Percentiles rank a stretch among this genome's conserved stretches.
Evolutionary conservation across 1,140 invertebrate species (phyloP).

Genomic region (Pomacea maculata): DNA sequence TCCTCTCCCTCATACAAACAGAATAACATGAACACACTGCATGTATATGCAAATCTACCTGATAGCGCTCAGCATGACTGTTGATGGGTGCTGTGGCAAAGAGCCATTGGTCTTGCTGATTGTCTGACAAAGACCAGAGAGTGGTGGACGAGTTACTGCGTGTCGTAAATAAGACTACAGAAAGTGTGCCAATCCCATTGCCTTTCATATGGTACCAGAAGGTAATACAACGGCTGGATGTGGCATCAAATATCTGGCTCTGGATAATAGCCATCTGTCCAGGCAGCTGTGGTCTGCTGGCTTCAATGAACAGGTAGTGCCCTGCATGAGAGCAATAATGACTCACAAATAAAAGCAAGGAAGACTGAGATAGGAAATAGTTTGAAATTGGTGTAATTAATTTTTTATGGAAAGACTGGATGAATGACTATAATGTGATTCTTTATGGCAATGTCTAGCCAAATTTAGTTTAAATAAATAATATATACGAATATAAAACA

Average conservation of each 20-base stretch:
- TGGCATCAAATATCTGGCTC: constrained; percentile 46
- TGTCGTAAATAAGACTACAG: constrained; percentile 77
- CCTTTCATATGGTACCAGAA: constrained; percentile 84
- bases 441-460: no score
- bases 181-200: constrained; percentile 19
- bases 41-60: constrained; percentile 15
- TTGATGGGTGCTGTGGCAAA: constrained; percentile 40
- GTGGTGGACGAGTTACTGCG: constrained; percentile 18
- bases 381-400: no score
- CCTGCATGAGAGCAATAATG: constrained; percentile 35
- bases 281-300: constrained; percentile 24
- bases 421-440: no score
- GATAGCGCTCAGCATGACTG: background rate
- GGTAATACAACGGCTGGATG: constrained; percentile 43
- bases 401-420: no score
- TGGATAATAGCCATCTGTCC: constrained; percentile 52
- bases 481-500: no score
- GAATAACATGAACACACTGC: background rate
- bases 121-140: constrained; percentile 44
- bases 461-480: no score
- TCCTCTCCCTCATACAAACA: background rate
- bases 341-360: no score
- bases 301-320: constrained; percentile 49
- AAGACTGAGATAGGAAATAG: no score
- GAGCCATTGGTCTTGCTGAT: constrained; percentile 51